Percentiles rank a stretch among this genome's conserved stretches.
Evolutionary conservation across 2,797 vertebrate species (phyloP).

Genomic region (Muraenolepis orangiensis): DNA sequence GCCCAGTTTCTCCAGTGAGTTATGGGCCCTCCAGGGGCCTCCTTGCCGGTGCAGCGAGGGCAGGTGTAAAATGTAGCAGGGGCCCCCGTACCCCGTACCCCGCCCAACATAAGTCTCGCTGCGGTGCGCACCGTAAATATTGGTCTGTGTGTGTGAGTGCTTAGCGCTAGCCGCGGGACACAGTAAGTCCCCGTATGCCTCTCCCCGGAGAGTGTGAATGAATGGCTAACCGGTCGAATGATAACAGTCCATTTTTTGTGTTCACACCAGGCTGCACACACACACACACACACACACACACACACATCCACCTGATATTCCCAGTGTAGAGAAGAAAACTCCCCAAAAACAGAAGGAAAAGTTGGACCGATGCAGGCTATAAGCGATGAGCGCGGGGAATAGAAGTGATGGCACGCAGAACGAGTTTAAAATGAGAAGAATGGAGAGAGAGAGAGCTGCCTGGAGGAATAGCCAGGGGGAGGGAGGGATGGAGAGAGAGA

Average conservation of each 20-base stretch:
- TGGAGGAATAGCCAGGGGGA: background rate
- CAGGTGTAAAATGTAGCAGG: constrained; percentile 54
- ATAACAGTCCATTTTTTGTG: constrained; percentile 36
- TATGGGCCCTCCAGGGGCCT: constrained; percentile 38
- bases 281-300: constrained; percentile 2
- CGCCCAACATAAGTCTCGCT: constrained; percentile 34
- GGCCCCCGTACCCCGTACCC: constrained; percentile 2
- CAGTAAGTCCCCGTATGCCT: constrained; percentile 37
- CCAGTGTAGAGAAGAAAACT: background rate
- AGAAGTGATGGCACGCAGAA: constrained; percentile 8
- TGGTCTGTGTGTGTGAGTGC: constrained; percentile 17
- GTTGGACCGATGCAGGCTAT: constrained; percentile 14
- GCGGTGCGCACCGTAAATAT: constrained; percentile 29
- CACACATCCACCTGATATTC: constrained; percentile 11
- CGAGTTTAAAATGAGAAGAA: constrained; percentile 6
- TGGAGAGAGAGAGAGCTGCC: background rate
- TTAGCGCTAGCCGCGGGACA: constrained; percentile 31
- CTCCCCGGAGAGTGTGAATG: constrained; percentile 13
- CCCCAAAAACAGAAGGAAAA: constrained; percentile 17
- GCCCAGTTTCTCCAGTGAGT: constrained; percentile 51
- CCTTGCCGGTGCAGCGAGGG: constrained; percentile 20
- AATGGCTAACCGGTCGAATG: constrained; percentile 32
- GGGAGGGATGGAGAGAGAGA: background rate
- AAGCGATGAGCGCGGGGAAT: constrained; percentile 8
- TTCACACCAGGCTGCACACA: background rate